Conservation (phyloP, 2,888 invertebrate species). For the Protophormia terraenovae region DNA sequence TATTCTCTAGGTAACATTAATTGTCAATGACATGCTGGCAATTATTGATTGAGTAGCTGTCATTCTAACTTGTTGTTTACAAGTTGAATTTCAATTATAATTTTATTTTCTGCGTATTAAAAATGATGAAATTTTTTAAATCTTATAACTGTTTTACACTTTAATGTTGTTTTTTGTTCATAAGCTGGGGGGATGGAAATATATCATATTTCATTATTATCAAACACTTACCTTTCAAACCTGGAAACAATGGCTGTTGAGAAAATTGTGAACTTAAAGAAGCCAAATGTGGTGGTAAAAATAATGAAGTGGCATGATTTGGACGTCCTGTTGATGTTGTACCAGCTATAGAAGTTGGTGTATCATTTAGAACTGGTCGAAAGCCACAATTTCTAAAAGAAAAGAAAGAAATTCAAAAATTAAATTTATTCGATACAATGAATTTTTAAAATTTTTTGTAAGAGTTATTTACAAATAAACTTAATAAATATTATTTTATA, state of each 20-base stretch:
- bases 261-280: slow-evolving; percentile 88
- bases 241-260: slow-evolving; percentile 91
- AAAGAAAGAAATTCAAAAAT: slow-evolving; percentile 71
- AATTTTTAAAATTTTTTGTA: no score
- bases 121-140: slow-evolving; percentile 37
- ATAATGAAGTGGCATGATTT: slow-evolving; percentile 87
- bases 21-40: slow-evolving; percentile 57
- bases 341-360: slow-evolving; percentile 68
- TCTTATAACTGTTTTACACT: slow-evolving; percentile 36
- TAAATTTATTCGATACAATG: no score
- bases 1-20: slow-evolving; percentile 60
- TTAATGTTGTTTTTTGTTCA: neutral
- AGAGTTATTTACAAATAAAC: no score
- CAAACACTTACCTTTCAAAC: slow-evolving; percentile 86
- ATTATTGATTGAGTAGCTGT: slow-evolving; percentile 59
- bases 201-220: slow-evolving; percentile 46
- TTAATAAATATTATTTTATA: no score
- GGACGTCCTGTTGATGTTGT: slow-evolving; percentile 75
- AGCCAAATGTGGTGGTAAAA: slow-evolving; percentile 91
- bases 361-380: slow-evolving; percentile 84
- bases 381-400: slow-evolving; percentile 84
- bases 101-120: neutral
- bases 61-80: slow-evolving; percentile 6
- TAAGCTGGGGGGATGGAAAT: neutral
- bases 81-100: neutral